Conservation (phyloP, 2,888 invertebrate species). For the Parthenolecanium corni region DNA sequence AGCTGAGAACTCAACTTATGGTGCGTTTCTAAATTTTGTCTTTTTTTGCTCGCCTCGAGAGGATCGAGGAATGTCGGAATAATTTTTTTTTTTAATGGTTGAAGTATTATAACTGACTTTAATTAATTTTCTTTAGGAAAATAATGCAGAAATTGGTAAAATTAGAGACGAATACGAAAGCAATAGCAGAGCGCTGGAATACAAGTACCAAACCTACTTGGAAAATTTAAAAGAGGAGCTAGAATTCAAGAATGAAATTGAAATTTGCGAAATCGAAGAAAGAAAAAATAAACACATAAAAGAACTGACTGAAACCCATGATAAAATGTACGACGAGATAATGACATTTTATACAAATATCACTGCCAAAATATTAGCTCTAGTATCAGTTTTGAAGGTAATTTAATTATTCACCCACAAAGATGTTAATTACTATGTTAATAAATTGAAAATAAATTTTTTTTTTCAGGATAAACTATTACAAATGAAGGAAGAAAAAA, state of each 20-base stretch:
- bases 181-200: constrained; percentile 55
- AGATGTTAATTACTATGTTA: not conserved
- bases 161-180: constrained; percentile 52
- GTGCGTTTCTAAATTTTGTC: constrained; percentile 37
- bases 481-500: constrained; percentile 61
- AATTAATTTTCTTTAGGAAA: constrained; percentile 37
- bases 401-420: not conserved
- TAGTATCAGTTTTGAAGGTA: constrained; percentile 79
- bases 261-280: constrained; percentile 80
- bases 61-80: not conserved
- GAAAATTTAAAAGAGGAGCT: constrained; percentile 57
- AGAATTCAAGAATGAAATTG: constrained; percentile 61
- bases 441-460: no score
- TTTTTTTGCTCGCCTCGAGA: not conserved
- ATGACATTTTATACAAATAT: constrained; percentile 94
- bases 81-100: not conserved
- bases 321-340: constrained; percentile 73
- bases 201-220: constrained; percentile 63
- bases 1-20: constrained; percentile 57
- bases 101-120: not conserved
- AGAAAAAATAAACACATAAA: constrained; percentile 75
- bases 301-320: constrained; percentile 51
- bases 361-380: constrained; percentile 78
- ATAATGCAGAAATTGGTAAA: constrained; percentile 46
- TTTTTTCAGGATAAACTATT: constrained; percentile 57